Conservation (phyloP, 92 coral and sea anemone genomes). For the Epizoanthus illoricatus region DNA sequence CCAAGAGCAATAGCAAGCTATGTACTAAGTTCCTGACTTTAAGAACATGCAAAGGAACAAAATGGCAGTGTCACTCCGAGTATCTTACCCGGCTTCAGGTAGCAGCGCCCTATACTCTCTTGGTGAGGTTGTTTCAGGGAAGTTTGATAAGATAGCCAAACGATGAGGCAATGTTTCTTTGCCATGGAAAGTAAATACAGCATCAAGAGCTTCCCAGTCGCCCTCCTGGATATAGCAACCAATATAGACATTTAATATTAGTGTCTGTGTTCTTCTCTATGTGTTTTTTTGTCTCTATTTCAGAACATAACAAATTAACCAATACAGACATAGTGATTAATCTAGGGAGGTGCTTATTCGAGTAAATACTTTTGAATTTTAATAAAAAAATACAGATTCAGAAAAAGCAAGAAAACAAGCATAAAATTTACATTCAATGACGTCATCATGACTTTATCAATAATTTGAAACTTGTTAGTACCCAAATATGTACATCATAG, state of each 20-base stretch:
- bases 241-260: neutral
- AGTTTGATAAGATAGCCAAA: slow-evolving; percentile 87
- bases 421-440: too few species aligned
- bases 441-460: too few species aligned
- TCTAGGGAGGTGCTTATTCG: too few species aligned
- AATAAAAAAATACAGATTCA: too few species aligned
- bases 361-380: too few species aligned
- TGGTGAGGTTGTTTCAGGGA: slow-evolving; percentile 86
- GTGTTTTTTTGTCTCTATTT: too few species aligned
- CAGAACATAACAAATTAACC: too few species aligned
- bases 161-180: slow-evolving; percentile 81
- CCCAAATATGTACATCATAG: too few species aligned
- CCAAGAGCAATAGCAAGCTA: neutral
- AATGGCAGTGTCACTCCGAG: neutral
- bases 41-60: neutral
- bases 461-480: too few species aligned
- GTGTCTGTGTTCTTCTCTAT: neutral
- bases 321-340: too few species aligned
- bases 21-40: neutral
- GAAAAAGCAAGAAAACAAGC: too few species aligned
- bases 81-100: slow-evolving; percentile 93
- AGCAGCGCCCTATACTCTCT: slow-evolving; percentile 74
- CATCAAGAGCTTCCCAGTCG: slow-evolving; percentile 87
- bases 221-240: slow-evolving; percentile 66
- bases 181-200: slow-evolving; percentile 90